These are phyloP conservation scores for Apus apus DNA, from an alignment of 2,113 vertebrate genomes.

Conservation along the genomic window DNA sequence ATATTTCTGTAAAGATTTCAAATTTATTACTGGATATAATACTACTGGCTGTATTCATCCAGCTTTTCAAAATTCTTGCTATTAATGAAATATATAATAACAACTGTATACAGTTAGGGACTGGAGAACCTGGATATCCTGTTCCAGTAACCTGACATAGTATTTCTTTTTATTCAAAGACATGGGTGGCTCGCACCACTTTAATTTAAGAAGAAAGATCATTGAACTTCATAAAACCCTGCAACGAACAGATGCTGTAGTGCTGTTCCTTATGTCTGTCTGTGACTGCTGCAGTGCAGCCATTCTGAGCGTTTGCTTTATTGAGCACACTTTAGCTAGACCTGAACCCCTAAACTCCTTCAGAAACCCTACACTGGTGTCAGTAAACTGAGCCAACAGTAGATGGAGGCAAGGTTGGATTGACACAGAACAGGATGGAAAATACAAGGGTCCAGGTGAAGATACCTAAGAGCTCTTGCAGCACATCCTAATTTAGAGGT, in stretches of 20 bases:
- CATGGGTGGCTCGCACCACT: not conserved
- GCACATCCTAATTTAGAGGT: not conserved
- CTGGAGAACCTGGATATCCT: not conserved
- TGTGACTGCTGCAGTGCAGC: not conserved
- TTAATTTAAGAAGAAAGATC: not conserved
- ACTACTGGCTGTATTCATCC: not conserved
- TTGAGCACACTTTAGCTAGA: not conserved
- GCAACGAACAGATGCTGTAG: not conserved
- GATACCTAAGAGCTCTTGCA: not conserved
- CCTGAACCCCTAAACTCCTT: not conserved
- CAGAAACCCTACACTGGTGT: not conserved
- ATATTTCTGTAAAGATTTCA: not conserved
- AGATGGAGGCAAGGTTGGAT: not conserved
- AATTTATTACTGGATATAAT: not conserved
- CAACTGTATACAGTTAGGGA: not conserved
- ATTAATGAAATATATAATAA: not conserved
- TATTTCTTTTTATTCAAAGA: not conserved
- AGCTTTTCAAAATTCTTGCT: not conserved
- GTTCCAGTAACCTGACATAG: not conserved
- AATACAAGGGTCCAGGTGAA: accelerated
- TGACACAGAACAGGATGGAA: not conserved
- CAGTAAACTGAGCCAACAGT: not conserved
- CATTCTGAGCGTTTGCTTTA: not conserved
- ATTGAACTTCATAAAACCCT: not conserved
- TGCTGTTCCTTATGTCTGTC: not conserved